Evolutionary conservation across 35 echinoderm and acorn worm genomes (phyloP), one percentile per base, ranked within the genome.

Genomic region (Holothuria glaberrima): DNA sequence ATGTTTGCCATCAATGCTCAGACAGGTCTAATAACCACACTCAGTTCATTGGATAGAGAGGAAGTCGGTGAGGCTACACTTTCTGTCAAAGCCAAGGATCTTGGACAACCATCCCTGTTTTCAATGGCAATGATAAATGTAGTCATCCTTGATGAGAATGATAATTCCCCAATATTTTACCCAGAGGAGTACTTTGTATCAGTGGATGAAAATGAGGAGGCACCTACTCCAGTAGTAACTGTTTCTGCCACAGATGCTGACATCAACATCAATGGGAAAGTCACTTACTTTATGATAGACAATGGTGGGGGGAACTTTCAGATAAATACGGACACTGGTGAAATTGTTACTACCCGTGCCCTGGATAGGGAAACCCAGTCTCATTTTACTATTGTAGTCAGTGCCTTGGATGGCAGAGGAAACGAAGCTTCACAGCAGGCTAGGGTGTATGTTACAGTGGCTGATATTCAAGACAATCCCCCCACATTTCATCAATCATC

Each of bases 391-490:
- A 79, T 99, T 24, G 59, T 50, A 27, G 86, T 99, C 62, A 38
- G 24, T 21, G 97, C 93, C 13, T 52, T 67, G 17, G 97, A 99
- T 91, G 93, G 86, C 21, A 90, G 89, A 20, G 93, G 89, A 36
- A 33, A 30, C 2, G 6, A 34, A 13, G 75, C 91, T 24, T 38
- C 41, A 31, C 25, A 80, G 45, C 26, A 80, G 10, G 91, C 93
- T 27, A 74, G 18, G 33, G 80, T 99, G 5, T 54, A 76, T 60
- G 76, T 99, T 48, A 58, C 93, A 34, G 91, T 99, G 16, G 64
- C 62, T 25, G 97, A 99, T 82, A 91, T 87, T 61, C 91, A 73
- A n/a, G 97, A 99, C 82, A 99, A 90, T 28, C 97, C 91, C 59
- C 97, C 94, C 12, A 64, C 59, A 24, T 99, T 99, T 91, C 64